Evolutionary conservation across 2,888 invertebrate genomes (phyloP), one percentile per base, ranked within the genome.

Genomic region (Drosophila paramelanica): DNA sequence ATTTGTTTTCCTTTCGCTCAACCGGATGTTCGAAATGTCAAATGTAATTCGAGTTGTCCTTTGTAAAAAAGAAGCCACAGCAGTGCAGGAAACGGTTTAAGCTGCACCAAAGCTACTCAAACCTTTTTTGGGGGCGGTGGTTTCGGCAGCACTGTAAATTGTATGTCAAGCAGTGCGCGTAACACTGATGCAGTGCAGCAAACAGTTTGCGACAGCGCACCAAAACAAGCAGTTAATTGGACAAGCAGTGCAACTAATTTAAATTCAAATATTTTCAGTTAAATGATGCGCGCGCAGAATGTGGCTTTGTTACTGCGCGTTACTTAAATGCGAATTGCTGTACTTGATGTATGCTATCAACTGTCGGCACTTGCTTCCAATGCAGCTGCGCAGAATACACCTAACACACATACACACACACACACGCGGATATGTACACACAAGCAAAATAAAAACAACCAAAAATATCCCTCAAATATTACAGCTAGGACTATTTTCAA

Each of bases 301-400:
- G n/a, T 14, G 13, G 14, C 14, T 23, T 10, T 13, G 25, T 52
- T 61, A 11, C 51, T 52, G 56, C 31, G 36, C 20, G 23, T 53
- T 57, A 53, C 38, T 51, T 27, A 27, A 8, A 31, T 27, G 50
- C 38, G 39, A 55, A 55, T 57, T 50, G 57, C 57, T 71, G 80
- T 71, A 80, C 83, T 66, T 70, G 8, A 13, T 62, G 57, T 36
- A 31, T 42, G 56, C 33, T 36, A 23, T 33, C 41, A 52, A 41
- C 52, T 45, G 53, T 41, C 36, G 23, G n/a, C 59, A 45, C 47
- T 52, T 55, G 55, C 67, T 90, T 90, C 90, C 88, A 81, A 60
- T 69, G 89, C 89, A 82, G 53, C 74, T 78, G 79, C 88, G 88
- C 89, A 72, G 31, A 80, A 33, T 17, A 1, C 8, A 55, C 17